Evolutionary conservation across 1,140 invertebrate species (phyloP).

Genomic region (Dendroctonus ponderosae): DNA sequence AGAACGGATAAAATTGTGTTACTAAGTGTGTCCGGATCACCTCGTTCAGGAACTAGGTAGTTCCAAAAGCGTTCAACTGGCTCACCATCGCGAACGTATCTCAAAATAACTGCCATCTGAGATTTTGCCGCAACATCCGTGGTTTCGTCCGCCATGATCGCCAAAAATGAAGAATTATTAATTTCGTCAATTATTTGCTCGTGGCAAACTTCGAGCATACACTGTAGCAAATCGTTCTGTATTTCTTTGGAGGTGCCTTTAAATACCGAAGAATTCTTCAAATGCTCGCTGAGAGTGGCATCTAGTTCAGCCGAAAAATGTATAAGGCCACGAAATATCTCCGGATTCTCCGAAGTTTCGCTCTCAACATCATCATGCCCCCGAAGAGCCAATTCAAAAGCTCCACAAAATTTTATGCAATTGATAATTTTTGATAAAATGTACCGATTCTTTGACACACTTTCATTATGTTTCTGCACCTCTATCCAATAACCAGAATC

Average conservation of each 20-base stretch:
- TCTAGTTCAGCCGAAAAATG: background rate
- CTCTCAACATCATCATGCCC: constrained; percentile 41
- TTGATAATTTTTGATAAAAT: constrained; percentile 47
- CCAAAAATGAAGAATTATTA: constrained; percentile 6
- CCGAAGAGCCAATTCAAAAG: constrained; percentile 35
- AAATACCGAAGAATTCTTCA: constrained; percentile 38
- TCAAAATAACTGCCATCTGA: constrained; percentile 29
- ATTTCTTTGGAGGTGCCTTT: no score
- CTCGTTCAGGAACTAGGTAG: background rate
- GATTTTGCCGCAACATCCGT: constrained; percentile 10
- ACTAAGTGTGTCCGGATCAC: background rate
- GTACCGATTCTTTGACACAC: constrained; percentile 44
- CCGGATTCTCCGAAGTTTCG: constrained; percentile 37
- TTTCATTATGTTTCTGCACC: constrained; percentile 40
- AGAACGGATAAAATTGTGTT: background rate
- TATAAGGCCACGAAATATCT: constrained; percentile 37
- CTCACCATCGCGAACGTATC: constrained; percentile 20
- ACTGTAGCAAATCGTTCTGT: constrained; percentile 45
- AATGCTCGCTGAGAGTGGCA: constrained; percentile 44
- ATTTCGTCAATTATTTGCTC: constrained; percentile 45
- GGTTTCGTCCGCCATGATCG: constrained; percentile 20
- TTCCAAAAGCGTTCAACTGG: constrained; percentile 10
- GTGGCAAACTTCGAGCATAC: constrained; percentile 41
- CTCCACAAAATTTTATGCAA: constrained; percentile 25
- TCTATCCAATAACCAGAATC: constrained; percentile 22